A percentile compares a stretch with the other conserved stretches of the same genome.
phyloP scores from a whole-genome alignment of 2,888 invertebrate genomes.

The Folsomia manolachei region DNA sequence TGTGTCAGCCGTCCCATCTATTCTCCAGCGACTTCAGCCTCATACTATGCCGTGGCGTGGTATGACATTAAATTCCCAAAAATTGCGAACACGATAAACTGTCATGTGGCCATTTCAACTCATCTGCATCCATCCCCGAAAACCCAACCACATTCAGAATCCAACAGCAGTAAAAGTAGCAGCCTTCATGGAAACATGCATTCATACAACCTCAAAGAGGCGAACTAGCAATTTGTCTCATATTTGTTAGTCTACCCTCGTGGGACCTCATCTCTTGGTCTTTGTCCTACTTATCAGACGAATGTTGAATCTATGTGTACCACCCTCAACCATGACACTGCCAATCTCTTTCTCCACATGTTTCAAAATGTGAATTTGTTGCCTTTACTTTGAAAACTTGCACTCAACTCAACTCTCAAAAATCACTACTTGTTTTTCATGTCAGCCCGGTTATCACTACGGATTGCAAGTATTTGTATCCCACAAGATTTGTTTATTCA shows the following conservation, averaged over 20 bases:
- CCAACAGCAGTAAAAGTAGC: too few relatives aligned
- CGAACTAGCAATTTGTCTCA: neutral
- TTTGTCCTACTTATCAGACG: conserved; percentile 12
- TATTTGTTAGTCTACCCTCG: conserved; percentile 14
- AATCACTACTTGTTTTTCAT: too few relatives aligned
- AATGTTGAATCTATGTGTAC: too few relatives aligned
- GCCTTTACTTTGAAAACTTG: too few relatives aligned
- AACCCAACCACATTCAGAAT: neutral
- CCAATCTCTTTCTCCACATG: too few relatives aligned
- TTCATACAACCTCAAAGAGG: neutral
- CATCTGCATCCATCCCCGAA: neutral
- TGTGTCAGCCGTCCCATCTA: neutral
- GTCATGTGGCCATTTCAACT: conserved; percentile 8
- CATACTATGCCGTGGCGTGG: neutral
- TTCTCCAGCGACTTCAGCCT: neutral
- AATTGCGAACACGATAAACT: neutral
- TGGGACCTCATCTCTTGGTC: neutral
- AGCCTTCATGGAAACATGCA: neutral
- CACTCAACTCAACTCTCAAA: too few relatives aligned
- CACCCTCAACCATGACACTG: too few relatives aligned
- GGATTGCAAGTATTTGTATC: too few relatives aligned
- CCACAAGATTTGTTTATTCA: neutral
- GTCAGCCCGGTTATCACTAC: too few relatives aligned
- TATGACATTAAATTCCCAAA: neutral
- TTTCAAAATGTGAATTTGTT: too few relatives aligned